Base-by-base conservation (phyloP, 92 coral and sea anemone genomes). In the Umimayanthus kanabou region DNA sequence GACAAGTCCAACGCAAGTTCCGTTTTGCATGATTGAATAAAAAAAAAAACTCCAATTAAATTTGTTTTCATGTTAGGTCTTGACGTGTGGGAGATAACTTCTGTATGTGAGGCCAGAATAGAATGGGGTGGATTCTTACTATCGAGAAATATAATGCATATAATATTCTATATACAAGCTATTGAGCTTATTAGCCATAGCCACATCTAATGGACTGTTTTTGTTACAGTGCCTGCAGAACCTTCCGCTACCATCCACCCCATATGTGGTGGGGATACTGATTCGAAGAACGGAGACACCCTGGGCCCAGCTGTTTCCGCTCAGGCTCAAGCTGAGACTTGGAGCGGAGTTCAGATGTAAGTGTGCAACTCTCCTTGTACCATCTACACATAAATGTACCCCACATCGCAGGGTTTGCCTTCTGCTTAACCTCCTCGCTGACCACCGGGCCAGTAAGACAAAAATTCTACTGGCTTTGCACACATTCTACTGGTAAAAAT, bases 281-380 rank as follows among this genome's bases (percentile, higher is more conserved):
- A 92, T 96, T 58, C 92, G 93, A 89, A 93, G 99, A 79, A 91
- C 85, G 18, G 99, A 96, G 89, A 93, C 98, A 2, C 98, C 99
- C 2, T 97, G 99, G 99, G 99, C 98, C n/a, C 99, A 97, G 74
- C 94, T 97, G 28, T 97, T 97, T 81, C 99, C 99, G 23, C 85
- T 97, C 77, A 90, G 99, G 74, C 96, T 97, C 42, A 94, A 93
- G 85, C 70, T 97, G 55, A 94, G 99, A 72, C 96, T 97, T 76
- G 99, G 99, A 73, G 98, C 99, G 30, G 98, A 94, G 93, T 97
- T 92, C 86, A 91, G 98, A 91, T 97, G 99, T 97, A 87, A 91
- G 99, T 28, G 3, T 11, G 20, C 0, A 25, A 4, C 14, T 53
- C 20, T 13, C 39, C 16, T 39, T 22, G 37, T 37, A 29, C 5